phyloP scores from a whole-genome alignment of 2,113 vertebrate genomes.

The Corynorhinus townsendii region DNA sequence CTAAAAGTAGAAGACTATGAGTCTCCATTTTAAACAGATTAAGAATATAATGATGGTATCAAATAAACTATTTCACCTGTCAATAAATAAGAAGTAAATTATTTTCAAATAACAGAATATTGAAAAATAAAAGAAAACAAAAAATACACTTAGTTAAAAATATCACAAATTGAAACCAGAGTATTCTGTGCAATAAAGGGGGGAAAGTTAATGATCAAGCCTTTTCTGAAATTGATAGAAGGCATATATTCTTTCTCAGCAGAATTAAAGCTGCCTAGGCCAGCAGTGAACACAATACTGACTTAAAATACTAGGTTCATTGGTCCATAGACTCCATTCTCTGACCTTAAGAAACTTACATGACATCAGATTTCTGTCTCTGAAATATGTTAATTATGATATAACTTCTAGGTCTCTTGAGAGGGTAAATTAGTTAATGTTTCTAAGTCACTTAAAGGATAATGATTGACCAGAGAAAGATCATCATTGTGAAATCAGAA shows the following conservation, averaged over 20 bases:
- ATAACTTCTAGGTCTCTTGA: background rate
- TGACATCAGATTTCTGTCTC: background rate
- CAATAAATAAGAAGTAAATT: background rate
- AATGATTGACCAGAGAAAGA: constrained; percentile 31
- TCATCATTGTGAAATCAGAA: background rate
- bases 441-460: background rate
- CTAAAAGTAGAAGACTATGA: background rate
- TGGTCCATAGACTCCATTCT: background rate
- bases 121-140: constrained; percentile 19
- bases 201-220: constrained; percentile 9
- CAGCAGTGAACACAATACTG: background rate
- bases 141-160: background rate
- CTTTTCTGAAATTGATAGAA: constrained; percentile 1
- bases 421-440: constrained; percentile 26
- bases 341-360: background rate
- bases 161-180: background rate
- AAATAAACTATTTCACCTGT: background rate
- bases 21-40: background rate
- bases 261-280: background rate
- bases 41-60: background rate
- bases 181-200: background rate
- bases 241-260: background rate
- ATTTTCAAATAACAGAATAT: background rate
- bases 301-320: background rate
- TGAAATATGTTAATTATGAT: constrained; percentile 10